Percentiles rank a stretch among this genome's conserved stretches.
These are phyloP conservation scores for Aphidoletes aphidimyza DNA, from an alignment of 2,888 invertebrate genomes.

Conservation along the genomic window DNA sequence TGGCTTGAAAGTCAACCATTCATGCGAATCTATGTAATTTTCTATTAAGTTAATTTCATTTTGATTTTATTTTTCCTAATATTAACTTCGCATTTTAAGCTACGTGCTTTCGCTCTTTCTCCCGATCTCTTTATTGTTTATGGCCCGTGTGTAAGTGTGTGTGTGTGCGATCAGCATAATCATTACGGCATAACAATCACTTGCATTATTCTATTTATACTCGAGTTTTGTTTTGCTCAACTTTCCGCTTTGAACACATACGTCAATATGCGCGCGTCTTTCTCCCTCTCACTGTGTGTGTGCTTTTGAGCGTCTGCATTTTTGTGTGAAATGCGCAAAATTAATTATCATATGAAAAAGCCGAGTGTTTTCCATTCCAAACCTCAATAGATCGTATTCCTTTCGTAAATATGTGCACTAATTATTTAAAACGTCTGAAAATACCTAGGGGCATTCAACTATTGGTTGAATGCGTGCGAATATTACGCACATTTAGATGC, in stretches of 20 bases:
- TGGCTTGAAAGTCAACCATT: neutral
- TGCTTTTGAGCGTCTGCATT: neutral
- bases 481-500: no score
- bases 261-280: neutral
- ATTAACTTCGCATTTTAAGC: neutral
- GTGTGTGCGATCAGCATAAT: constrained; percentile 44
- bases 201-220: constrained; percentile 57
- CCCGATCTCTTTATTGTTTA: neutral
- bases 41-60: constrained; percentile 2
- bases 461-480: no score
- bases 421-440: constrained; percentile 1
- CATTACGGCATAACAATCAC: constrained; percentile 56
- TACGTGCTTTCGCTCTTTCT: neutral
- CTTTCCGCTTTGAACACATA: neutral
- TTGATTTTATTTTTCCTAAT: neutral
- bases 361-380: constrained; percentile 31
- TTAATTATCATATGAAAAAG: constrained; percentile 37
- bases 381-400: neutral
- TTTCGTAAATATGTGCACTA: constrained; percentile 30
- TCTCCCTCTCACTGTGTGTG: neutral
- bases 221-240: constrained; percentile 57
- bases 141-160: neutral
- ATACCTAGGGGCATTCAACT: no score
- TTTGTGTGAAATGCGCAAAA: constrained; percentile 44
- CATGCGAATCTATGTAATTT: constrained; percentile 25